phyloP scores from a whole-genome alignment of 2,888 invertebrate species.

The Diarsia mendica region DNA sequence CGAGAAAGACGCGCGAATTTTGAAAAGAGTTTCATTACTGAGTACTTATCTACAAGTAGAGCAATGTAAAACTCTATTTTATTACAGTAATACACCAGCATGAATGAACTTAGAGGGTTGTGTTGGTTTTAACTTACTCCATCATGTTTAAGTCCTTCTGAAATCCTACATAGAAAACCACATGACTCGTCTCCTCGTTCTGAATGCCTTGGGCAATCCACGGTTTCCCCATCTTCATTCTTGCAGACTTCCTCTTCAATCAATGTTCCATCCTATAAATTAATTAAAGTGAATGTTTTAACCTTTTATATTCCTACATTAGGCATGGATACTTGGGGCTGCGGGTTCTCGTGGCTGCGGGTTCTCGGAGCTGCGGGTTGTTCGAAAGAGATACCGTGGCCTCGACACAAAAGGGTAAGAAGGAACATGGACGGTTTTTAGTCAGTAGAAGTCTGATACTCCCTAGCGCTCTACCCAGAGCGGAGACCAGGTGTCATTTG shows the following conservation, averaged over 20 bases:
- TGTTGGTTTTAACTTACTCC: slow-evolving; percentile 22
- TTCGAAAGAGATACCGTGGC: too few species aligned
- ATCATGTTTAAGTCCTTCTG: slow-evolving; percentile 22
- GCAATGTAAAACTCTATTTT: too few species aligned
- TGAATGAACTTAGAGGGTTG: background rate
- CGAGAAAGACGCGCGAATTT: slow-evolving; percentile 28
- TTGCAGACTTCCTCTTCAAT: slow-evolving; percentile 77
- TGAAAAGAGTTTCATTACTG: slow-evolving; percentile 3
- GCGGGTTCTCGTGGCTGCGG: too few species aligned
- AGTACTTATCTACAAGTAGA: too few species aligned
- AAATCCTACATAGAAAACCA: slow-evolving; percentile 48
- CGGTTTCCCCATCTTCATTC: slow-evolving; percentile 75
- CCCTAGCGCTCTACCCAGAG: too few species aligned
- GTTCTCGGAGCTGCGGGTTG: too few species aligned
- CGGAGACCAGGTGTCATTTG: too few species aligned
- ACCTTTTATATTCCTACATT: background rate
- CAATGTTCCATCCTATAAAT: slow-evolving; percentile 78
- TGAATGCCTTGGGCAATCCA: slow-evolving; percentile 71
- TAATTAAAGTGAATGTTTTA: slow-evolving; percentile 3
- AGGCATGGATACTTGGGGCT: background rate
- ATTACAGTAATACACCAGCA: too few species aligned
- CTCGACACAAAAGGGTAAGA: too few species aligned
- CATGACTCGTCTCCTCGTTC: slow-evolving; percentile 30
- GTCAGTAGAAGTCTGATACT: too few species aligned
- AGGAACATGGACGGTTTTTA: too few species aligned